phyloP scores from a whole-genome alignment of 2,888 invertebrate species.

The Camptogramma bilineatum region DNA sequence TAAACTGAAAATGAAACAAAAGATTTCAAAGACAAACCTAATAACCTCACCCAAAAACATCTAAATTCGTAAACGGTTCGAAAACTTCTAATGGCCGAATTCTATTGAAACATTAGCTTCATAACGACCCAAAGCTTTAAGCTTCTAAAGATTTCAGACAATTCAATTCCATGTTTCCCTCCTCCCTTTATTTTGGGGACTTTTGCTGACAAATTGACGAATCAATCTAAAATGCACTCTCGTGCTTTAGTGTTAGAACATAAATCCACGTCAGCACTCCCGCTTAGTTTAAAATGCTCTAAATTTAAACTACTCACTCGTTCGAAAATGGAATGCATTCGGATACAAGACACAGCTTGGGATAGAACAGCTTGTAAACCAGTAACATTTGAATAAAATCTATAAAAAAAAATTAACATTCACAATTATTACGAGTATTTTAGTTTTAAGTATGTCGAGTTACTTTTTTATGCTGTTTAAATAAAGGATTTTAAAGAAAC shows the following conservation, averaged over 20 bases:
- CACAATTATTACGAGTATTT: too few relatives aligned
- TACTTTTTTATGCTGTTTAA: too few relatives aligned
- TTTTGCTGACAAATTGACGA: constrained; percentile 29
- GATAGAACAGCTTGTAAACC: constrained; percentile 1
- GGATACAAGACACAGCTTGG: constrained; percentile 38
- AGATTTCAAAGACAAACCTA: constrained; percentile 33
- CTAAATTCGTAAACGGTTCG: constrained; percentile 35
- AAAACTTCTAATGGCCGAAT: constrained; percentile 37
- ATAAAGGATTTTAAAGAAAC: too few relatives aligned
- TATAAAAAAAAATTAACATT: too few relatives aligned
- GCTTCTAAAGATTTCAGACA: constrained; percentile 35
- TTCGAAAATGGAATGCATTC: constrained; percentile 68
- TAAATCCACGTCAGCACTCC: constrained; percentile 43
- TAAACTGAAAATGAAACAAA: constrained; percentile 15
- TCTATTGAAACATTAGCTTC: constrained; percentile 43
- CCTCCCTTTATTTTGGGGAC: constrained; percentile 26
- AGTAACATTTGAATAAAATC: too few relatives aligned
- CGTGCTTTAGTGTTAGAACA: constrained; percentile 28
- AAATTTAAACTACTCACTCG: constrained; percentile 60
- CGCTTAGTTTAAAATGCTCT: constrained; percentile 54
- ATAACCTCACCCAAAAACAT: constrained; percentile 33
- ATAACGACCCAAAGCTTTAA: constrained; percentile 36
- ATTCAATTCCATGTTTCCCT: constrained; percentile 32
- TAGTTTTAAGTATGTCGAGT: too few relatives aligned
- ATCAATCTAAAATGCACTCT: constrained; percentile 47